Evolutionary conservation across 2,113 vertebrate species (phyloP).

Genomic region (Gallinago paraguaiae): DNA sequence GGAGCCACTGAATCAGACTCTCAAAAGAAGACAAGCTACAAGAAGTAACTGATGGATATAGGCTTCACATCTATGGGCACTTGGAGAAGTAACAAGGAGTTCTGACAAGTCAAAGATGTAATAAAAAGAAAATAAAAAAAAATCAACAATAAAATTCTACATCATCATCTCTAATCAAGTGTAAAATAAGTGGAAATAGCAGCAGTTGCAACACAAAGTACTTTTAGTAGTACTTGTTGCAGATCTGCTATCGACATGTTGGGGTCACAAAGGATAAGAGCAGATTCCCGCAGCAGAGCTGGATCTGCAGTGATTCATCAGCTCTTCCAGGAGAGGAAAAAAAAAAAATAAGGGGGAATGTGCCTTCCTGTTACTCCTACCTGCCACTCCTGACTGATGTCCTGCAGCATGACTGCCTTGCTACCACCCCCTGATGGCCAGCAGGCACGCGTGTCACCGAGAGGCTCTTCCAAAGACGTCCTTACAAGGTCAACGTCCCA

Average conservation of each 20-base stretch:
- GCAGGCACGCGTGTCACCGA: neutral
- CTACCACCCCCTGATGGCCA: neutral
- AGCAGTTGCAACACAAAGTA: neutral
- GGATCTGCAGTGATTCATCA: neutral
- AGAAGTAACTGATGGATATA: neutral
- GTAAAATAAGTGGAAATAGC: neutral
- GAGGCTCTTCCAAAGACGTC: neutral
- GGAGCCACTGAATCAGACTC: neutral
- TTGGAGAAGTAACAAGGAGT: neutral
- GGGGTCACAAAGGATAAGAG: neutral
- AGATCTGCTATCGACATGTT: neutral
- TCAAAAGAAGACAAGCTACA: neutral
- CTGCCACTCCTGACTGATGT: accelerated
- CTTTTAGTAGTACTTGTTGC: neutral
- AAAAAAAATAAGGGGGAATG: neutral
- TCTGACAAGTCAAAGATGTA: neutral
- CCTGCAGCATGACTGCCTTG: neutral
- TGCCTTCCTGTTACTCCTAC: neutral
- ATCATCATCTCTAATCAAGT: neutral
- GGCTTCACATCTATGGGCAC: neutral
- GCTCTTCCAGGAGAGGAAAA: neutral
- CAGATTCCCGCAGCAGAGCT: neutral
- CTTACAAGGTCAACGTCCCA: neutral
- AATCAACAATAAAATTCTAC: neutral
- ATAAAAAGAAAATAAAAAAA: neutral